Evolutionary conservation across 2,113 vertebrate species (phyloP), one percentile per base, ranked within the genome.

Genomic region (Ochotona curzoniae): DNA sequence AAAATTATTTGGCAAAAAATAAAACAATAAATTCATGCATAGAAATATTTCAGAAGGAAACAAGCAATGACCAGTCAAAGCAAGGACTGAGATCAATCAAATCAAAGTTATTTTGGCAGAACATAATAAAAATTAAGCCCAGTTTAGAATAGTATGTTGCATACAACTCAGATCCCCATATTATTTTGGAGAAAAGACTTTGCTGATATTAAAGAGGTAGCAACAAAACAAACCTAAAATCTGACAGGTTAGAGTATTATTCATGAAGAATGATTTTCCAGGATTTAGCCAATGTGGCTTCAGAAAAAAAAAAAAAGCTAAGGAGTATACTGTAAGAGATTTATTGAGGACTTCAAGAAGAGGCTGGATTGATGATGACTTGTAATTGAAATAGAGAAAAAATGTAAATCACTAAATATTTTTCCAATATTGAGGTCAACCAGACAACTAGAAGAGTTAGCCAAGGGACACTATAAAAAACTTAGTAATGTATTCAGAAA

Each of bases 401-500:
- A 95, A 93, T 94, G 86, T 78, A 60, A 91, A 78, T 89, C 71
- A 93, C 66, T 38, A 96, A 97, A 83, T 35, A 94, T 10, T 61
- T 44, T 80, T 17, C 13, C 75, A 89, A 86, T 21, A 91, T 70
- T 25, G 44, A 93, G 49, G 74, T 93, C 79, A 96, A 57, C 44
- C 86, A 93, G 60, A 93, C 80, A 94, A 89, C 63, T 78, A 35
- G 57, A 94, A 94, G 92, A 84, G 5, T 26, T 86, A 82, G 18
- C 51, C 83, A 96, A 90, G 13, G 38, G 74, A 96, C 30, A 15
- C 7, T 66, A 38, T 80, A 47, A 57, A 88, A 25, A 86, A 81
- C 15, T 30, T 94, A 92, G 84, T 94, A 94, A 94, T 87, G 13
- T 90, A 81, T 25, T 95, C 67, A 93, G 93, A 98, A 95, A 60